These are phyloP conservation scores for Drosophila sordidapex DNA, from an alignment of 2,888 invertebrate genomes.

Conservation along the genomic window DNA sequence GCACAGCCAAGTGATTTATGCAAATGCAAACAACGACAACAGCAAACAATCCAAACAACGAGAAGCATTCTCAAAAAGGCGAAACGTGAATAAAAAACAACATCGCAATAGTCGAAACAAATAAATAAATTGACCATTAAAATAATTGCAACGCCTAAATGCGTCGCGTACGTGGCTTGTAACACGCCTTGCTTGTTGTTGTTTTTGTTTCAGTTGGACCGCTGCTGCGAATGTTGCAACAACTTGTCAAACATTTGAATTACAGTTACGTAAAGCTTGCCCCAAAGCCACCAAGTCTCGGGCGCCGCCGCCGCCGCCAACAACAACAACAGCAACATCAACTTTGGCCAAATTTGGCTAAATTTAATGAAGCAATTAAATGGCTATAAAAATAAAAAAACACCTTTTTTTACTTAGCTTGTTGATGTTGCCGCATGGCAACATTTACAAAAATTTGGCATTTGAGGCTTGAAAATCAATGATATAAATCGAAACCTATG, in stretches of 20 bases:
- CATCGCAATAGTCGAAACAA: conserved; percentile 64
- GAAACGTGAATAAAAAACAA: conserved; percentile 43
- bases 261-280: conserved; percentile 75
- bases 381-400: conserved; percentile 63
- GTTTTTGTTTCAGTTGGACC: conserved; percentile 47
- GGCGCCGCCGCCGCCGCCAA: conserved; percentile 35
- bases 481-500: conserved; percentile 17
- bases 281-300: conserved; percentile 33
- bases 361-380: conserved; percentile 83
- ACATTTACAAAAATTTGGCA: conserved; percentile 15
- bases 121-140: conserved; percentile 82
- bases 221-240: conserved; percentile 72
- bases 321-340: conserved; percentile 28
- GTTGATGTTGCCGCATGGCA: conserved; percentile 55
- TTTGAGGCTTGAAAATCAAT: conserved; percentile 19
- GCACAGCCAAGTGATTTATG: conserved; percentile 51
- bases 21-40: conserved; percentile 52
- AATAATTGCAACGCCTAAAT: conserved; percentile 81
- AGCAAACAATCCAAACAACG: conserved; percentile 29
- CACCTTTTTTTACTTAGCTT: conserved; percentile 22
- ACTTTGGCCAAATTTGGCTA: conserved; percentile 80
- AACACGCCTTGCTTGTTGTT: conserved; percentile 66
- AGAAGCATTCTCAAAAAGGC: conserved; percentile 73
- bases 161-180: conserved; percentile 76
- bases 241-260: conserved; percentile 82